These are phyloP conservation scores for Botia almorhae DNA, from an alignment of 2,797 vertebrate species.

Conservation along the genomic window DNA sequence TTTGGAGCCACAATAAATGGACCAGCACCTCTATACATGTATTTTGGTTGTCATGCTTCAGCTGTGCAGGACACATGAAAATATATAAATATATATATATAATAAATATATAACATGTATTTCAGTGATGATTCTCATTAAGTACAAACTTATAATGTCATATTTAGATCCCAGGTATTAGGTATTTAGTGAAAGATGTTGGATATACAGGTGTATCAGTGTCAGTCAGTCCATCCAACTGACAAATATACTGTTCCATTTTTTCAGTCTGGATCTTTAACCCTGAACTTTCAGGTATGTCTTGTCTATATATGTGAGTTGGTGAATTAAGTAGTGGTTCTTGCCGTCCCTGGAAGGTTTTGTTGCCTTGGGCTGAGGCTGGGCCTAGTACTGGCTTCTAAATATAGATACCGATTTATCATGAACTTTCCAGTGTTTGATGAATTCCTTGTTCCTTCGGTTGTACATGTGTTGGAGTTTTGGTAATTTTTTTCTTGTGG, in stretches of 20 bases:
- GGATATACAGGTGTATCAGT: too few species aligned
- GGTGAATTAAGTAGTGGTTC: not conserved
- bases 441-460: not conserved
- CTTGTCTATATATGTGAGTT: not conserved
- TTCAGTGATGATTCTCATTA: too few species aligned
- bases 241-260: not conserved
- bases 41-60: not conserved
- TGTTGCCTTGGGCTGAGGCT: slow-evolving; percentile 4
- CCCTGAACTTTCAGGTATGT: not conserved
- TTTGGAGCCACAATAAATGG: not conserved
- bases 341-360: not conserved
- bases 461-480: not conserved
- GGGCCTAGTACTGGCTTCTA: too few species aligned
- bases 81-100: not conserved
- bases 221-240: not conserved
- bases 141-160: too few species aligned
- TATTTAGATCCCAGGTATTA: too few species aligned
- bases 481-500: slow-evolving; percentile 2
- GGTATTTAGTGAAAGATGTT: too few species aligned
- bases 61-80: not conserved
- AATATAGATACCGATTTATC: too few species aligned
- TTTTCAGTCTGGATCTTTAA: not conserved
- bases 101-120: not conserved
- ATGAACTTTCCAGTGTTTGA: not conserved
- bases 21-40: not conserved